Evolutionary conservation across 2,888 invertebrate genomes (phyloP).

Genomic region (Melangyna quadrimaculata): DNA sequence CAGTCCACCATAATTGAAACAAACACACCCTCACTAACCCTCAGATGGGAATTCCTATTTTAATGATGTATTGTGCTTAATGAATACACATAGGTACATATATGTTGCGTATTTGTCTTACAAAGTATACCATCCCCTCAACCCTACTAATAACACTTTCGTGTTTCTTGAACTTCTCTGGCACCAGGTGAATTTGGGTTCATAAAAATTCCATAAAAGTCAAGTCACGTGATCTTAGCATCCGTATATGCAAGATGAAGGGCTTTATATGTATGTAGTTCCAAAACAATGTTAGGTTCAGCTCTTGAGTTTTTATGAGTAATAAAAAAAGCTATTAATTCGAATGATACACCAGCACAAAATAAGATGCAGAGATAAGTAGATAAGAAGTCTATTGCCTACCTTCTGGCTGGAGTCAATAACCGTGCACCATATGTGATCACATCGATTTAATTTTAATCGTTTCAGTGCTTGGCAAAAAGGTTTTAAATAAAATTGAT

Average conservation of each 20-base stretch:
- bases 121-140: background rate
- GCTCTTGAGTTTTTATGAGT: slow-evolving; percentile 12
- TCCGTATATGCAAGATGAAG: background rate
- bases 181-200: slow-evolving; percentile 20
- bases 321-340: background rate
- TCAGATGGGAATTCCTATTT: background rate
- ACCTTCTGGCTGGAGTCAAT: background rate
- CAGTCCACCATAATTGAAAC: background rate
- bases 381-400: background rate
- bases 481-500: background rate
- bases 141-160: background rate
- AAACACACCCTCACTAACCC: background rate
- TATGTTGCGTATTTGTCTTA: background rate
- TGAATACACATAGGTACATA: background rate
- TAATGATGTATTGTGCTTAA: background rate
- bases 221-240: slow-evolving; percentile 33
- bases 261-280: slow-evolving; percentile 26
- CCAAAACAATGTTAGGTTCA: background rate
- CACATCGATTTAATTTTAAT: background rate
- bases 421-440: background rate
- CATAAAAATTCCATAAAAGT: slow-evolving; percentile 35
- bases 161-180: background rate
- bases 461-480: background rate
- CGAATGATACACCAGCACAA: background rate
- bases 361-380: background rate